Percentiles rank a stretch among this genome's conserved stretches.
phyloP scores from a whole-genome alignment of 2,797 vertebrate genomes.

The Siniperca scherzeri region DNA sequence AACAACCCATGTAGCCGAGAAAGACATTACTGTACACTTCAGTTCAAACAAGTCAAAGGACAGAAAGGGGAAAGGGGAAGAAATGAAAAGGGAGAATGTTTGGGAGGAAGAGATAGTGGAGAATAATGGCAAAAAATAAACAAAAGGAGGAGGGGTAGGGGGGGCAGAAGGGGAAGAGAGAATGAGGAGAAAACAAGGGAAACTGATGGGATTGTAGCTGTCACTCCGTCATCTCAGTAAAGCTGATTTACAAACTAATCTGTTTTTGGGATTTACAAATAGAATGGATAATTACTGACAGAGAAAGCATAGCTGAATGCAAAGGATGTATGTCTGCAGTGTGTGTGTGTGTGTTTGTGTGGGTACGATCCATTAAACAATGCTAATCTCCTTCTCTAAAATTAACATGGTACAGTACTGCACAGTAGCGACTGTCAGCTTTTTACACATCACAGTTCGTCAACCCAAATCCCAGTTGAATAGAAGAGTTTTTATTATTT shows the following conservation, averaged over 20 bases:
- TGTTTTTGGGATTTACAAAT: slow-evolving; percentile 83
- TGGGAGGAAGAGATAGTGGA: slow-evolving; percentile 68
- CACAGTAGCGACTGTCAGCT: slow-evolving; percentile 42
- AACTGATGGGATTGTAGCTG: slow-evolving; percentile 80
- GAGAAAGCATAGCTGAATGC: slow-evolving; percentile 61
- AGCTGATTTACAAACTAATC: slow-evolving; percentile 85
- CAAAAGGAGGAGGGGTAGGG: slow-evolving; percentile 49
- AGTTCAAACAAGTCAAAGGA: slow-evolving; percentile 57
- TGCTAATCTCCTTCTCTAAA: slow-evolving; percentile 64
- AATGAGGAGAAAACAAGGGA: slow-evolving; percentile 59
- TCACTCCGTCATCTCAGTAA: slow-evolving; percentile 76
- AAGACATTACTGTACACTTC: slow-evolving; percentile 55
- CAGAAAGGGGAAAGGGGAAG: slow-evolving; percentile 30
- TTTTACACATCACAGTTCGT: slow-evolving; percentile 37
- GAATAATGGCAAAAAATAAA: slow-evolving; percentile 61
- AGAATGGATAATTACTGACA: slow-evolving; percentile 81
- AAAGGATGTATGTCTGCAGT: slow-evolving; percentile 53
- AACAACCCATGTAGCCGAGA: slow-evolving; percentile 49
- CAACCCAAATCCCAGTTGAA: slow-evolving; percentile 28
- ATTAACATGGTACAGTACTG: slow-evolving; percentile 37
- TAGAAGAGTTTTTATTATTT: slow-evolving; percentile 34
- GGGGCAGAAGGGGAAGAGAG: slow-evolving; percentile 34
- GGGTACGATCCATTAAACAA: slow-evolving; percentile 56
- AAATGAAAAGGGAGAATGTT: slow-evolving; percentile 52
- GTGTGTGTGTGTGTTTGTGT: slow-evolving; percentile 37